Evolutionary conservation across 2,888 invertebrate species (phyloP).

Genomic region (Molorchus minor): DNA sequence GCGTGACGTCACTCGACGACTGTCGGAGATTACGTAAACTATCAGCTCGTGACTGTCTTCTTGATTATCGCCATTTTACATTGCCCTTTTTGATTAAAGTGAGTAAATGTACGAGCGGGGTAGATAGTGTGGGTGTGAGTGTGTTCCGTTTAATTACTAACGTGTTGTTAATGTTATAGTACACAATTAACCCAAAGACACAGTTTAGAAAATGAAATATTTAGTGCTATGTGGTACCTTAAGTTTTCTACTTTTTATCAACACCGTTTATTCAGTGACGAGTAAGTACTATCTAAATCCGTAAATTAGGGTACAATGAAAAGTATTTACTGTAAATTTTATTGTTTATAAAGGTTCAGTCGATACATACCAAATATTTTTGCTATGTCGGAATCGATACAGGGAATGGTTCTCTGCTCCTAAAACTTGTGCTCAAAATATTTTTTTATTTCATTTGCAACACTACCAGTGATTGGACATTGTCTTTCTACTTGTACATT

Average conservation of each 20-base stretch:
- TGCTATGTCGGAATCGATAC: not conserved
- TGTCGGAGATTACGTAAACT: conserved; percentile 56
- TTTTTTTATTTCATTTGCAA: no score
- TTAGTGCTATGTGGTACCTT: conserved; percentile 55
- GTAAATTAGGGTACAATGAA: conserved; percentile 30
- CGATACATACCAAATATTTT: not conserved
- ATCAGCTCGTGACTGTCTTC: conserved; percentile 56
- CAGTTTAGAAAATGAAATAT: conserved; percentile 55
- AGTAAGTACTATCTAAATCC: conserved; percentile 45
- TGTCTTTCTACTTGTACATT: no score
- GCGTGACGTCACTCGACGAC: conserved; percentile 44
- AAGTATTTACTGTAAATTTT: not conserved
- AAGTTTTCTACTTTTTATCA: conserved; percentile 54
- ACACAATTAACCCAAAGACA: conserved; percentile 38
- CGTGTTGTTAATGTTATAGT: conserved; percentile 45
- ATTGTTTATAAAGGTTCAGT: no score
- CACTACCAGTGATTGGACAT: no score
- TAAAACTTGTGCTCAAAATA: no score
- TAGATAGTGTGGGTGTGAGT: conserved; percentile 51
- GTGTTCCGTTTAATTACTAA: conserved; percentile 41
- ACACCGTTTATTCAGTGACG: conserved; percentile 50
- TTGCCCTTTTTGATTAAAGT: conserved; percentile 50
- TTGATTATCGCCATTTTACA: conserved; percentile 57
- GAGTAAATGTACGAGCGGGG: conserved; percentile 49
- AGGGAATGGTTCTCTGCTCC: no score